Conservation (phyloP, 1,140 invertebrate genomes). For the Polypedilum pembai region DNA sequence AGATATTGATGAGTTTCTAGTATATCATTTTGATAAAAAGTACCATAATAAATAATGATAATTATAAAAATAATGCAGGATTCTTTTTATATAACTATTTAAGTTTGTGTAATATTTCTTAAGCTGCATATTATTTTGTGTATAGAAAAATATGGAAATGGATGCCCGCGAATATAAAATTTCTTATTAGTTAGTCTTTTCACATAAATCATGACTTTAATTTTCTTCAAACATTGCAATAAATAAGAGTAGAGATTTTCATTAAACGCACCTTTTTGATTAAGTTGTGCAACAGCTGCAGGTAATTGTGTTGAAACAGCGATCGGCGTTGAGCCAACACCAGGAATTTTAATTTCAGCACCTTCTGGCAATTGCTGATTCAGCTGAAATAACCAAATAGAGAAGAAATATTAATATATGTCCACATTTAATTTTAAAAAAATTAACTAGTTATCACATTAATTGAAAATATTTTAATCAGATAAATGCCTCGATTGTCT, state of each 20-base stretch:
- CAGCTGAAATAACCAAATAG: background rate
- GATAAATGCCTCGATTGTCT: conserved; percentile 38
- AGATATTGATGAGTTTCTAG: too few relatives aligned
- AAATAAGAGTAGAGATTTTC: background rate
- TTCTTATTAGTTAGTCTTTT: conserved; percentile 8
- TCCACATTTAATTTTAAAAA: background rate
- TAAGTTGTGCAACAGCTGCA: conserved; percentile 52
- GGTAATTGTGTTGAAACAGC: conserved; percentile 54
- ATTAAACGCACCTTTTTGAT: conserved; percentile 47
- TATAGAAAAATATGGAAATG: too few relatives aligned
- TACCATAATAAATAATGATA: too few relatives aligned
- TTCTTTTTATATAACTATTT: too few relatives aligned
- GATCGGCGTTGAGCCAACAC: conserved; percentile 54
- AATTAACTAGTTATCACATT: background rate
- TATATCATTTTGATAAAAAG: too few relatives aligned
- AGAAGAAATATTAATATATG: background rate
- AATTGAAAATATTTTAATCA: conserved; percentile 32
- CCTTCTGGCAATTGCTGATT: conserved; percentile 34
- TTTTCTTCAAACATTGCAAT: background rate
- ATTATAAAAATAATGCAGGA: too few relatives aligned
- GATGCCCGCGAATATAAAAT: conserved; percentile 2
- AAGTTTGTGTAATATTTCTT: too few relatives aligned
- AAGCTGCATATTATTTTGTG: too few relatives aligned
- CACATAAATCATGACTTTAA: too few relatives aligned
- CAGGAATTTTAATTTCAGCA: conserved; percentile 56